Percentiles rank a stretch among this genome's conserved stretches.
These are phyloP conservation scores for Barbus barbus DNA, from an alignment of 2,113 vertebrate genomes.

Conservation along the genomic window DNA sequence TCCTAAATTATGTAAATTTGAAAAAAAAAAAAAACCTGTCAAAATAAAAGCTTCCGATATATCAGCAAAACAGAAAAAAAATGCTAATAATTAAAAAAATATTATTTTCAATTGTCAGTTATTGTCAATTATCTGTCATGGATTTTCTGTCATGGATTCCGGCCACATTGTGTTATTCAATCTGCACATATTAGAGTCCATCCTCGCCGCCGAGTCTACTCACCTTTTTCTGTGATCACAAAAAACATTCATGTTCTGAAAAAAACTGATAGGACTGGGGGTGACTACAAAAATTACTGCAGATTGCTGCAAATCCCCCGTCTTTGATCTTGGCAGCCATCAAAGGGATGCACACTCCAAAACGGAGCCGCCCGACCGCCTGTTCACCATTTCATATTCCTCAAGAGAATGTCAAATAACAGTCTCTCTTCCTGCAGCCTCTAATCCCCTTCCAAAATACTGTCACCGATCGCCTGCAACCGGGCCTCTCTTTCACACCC, in stretches of 20 bases:
- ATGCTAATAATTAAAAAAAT: too few relatives aligned
- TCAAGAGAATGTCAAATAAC: constrained; percentile 63
- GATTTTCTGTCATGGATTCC: too few relatives aligned
- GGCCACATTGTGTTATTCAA: background rate
- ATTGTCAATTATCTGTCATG: too few relatives aligned
- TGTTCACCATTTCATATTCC: constrained; percentile 61
- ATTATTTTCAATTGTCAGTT: too few relatives aligned
- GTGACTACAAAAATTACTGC: constrained; percentile 64
- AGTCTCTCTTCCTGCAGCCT: constrained; percentile 53
- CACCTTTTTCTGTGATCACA: constrained; percentile 33
- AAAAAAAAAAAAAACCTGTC: too few relatives aligned
- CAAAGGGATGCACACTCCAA: constrained; percentile 65
- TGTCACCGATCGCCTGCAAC: constrained; percentile 35
- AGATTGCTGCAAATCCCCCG: constrained; percentile 71
- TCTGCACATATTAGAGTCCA: background rate
- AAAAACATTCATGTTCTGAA: constrained; percentile 24
- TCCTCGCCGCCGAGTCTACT: background rate
- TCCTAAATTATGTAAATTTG: too few relatives aligned
- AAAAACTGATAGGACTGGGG: constrained; percentile 24
- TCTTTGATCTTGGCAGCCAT: constrained; percentile 74
- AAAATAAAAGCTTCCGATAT: too few relatives aligned
- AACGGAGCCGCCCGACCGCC: constrained; percentile 61
- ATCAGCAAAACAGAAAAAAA: too few relatives aligned
- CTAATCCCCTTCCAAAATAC: constrained; percentile 60
- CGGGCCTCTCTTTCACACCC: constrained; percentile 20